Conservation (phyloP, 2,888 invertebrate species). For the Hydriomena furcata region DNA sequence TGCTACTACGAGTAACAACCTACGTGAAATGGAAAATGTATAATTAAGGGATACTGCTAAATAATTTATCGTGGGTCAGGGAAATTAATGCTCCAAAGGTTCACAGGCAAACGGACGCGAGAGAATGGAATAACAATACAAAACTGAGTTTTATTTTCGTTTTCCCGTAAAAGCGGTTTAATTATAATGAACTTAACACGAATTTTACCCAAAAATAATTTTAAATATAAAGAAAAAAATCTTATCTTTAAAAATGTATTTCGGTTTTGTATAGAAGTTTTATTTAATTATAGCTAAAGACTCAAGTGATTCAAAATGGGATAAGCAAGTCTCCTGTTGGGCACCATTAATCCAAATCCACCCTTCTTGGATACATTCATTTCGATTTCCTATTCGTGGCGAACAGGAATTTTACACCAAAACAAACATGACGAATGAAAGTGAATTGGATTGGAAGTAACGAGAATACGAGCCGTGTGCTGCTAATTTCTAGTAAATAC, state of each 20-base stretch:
- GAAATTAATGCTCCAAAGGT: constrained; percentile 53
- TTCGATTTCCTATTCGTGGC: constrained; percentile 6
- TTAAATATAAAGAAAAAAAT: too few relatives aligned
- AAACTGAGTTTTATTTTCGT: constrained; percentile 22
- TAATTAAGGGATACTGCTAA: constrained; percentile 59
- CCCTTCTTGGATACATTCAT: constrained; percentile 5
- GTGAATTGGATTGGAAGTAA: constrained; percentile 2
- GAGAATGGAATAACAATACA: constrained; percentile 18
- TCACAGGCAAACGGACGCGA: constrained; percentile 39
- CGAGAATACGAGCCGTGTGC: neutral
- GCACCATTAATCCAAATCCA: constrained; percentile 25
- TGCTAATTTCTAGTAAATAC: constrained; percentile 26
- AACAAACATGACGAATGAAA: constrained; percentile 16
- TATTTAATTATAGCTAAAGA: neutral
- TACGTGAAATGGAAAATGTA: constrained; percentile 20
- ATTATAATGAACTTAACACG: constrained; percentile 13
- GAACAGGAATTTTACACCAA: constrained; percentile 8
- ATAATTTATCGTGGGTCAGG: constrained; percentile 56
- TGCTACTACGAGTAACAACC: too few relatives aligned
- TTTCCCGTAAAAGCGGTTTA: constrained; percentile 12
- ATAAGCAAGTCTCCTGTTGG: constrained; percentile 21
- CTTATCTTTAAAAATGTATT: too few relatives aligned
- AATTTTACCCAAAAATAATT: constrained; percentile 4
- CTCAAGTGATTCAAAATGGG: constrained; percentile 9
- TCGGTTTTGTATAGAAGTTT: neutral